Evolutionary conservation across 2,888 invertebrate species (phyloP), one percentile per base, ranked within the genome.

Genomic region (Cerceris rybyensis): DNA sequence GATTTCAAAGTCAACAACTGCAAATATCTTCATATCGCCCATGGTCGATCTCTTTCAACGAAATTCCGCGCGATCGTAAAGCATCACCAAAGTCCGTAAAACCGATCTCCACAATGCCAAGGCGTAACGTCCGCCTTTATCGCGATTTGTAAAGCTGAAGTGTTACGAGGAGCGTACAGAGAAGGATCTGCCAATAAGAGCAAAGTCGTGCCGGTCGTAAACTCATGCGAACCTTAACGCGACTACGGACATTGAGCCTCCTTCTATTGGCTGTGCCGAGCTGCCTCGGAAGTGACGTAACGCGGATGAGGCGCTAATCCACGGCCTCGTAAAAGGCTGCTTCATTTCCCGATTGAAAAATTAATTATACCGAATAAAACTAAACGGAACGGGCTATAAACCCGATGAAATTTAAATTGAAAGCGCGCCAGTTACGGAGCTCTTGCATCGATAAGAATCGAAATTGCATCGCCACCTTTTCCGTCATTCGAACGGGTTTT

Each of bases 121-220:
- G 82, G 80, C 83, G 83, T 81, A 84, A 84, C 82, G 75, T 82
- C 78, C 80, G 80, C 80, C 82, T 84, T 84, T 84, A 84, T 84
- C 84, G 72, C 84, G 84, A 84, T 84, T 84, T 84, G 78, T 73
- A 84, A 80, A 82, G 84, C 82, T 78, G 74, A 83, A 83, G 84
- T 75, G 83, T 73, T 80, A 83, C 82, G 75, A 83, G 80, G 81
- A 74, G 82, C 70, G 80, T 82, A 82, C 80, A 81, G 83, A 72
- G 83, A 72, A 82, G 78, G 80, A 86, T 87, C 79, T 78, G 83
- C 84, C 86, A 88, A 87, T 88, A 88, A 88, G 86, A 86, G 83
- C 84, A 85, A 87, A 88, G 85, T 84, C 86, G 76, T 76, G 82
- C 67, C 80, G 88, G 81, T 88, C 87, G 86, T 90, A 90, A 90